Conservation (phyloP, 1,140 invertebrate genomes). For the Harpegnathos saltator region DNA sequence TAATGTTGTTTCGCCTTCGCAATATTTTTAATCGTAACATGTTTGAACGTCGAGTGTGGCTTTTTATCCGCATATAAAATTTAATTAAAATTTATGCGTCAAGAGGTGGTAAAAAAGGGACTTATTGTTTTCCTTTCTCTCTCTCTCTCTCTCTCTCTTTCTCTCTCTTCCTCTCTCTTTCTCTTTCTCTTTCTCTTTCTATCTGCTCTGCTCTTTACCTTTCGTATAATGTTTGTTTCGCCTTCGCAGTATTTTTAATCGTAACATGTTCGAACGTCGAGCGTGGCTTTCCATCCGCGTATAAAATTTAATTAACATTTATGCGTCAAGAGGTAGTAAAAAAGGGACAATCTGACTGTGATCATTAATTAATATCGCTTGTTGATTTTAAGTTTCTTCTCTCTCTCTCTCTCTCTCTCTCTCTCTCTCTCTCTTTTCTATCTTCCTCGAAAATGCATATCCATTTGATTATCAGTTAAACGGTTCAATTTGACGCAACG, state of each 20-base stretch:
- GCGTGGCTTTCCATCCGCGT: conserved; percentile 16
- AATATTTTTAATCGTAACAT: conserved; percentile 43
- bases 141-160: background rate
- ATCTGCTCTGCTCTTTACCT: too few relatives aligned
- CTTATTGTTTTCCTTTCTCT: background rate
- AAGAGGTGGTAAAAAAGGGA: background rate
- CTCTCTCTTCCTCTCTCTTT: background rate
- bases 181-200: background rate
- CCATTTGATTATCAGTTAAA: too few relatives aligned
- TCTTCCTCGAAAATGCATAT: too few relatives aligned
- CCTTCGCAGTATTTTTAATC: conserved; percentile 45
- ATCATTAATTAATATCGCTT: conserved; percentile 42
- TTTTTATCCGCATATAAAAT: conserved; percentile 51
- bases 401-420: background rate
- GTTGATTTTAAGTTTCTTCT: background rate
- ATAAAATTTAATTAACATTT: conserved; percentile 64
- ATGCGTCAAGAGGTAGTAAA: conserved; percentile 4
- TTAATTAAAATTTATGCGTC: conserved; percentile 56
- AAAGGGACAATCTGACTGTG: background rate
- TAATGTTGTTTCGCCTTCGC: conserved; percentile 29
- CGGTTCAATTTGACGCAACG: too few relatives aligned
- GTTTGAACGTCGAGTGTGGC: conserved; percentile 18
- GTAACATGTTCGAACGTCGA: conserved; percentile 22
- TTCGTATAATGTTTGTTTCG: conserved; percentile 21
- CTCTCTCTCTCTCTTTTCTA: too few relatives aligned